These are phyloP conservation scores for Busseola fusca DNA, from an alignment of 2,888 invertebrate genomes.

Conservation along the genomic window DNA sequence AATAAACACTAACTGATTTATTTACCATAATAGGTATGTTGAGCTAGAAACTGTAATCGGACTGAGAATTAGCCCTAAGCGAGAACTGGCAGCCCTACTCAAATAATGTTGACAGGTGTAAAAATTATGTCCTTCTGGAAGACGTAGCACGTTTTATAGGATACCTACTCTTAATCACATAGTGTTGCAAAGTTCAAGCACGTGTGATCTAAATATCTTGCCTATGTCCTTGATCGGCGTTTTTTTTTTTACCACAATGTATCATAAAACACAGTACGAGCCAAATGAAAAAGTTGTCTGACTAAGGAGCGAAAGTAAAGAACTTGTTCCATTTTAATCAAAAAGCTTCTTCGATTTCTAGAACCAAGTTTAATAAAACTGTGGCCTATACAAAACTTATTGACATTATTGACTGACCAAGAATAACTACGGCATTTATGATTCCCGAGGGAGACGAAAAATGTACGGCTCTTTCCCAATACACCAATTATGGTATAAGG, in stretches of 20 bases:
- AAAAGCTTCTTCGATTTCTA: neutral
- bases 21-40: neutral
- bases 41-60: neutral
- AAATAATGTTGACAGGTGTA: neutral
- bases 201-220: constrained; percentile 10
- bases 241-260: neutral
- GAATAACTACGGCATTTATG: constrained; percentile 16
- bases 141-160: neutral
- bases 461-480: constrained; percentile 26
- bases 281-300: neutral
- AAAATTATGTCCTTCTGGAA: neutral
- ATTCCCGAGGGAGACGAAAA: constrained; percentile 23
- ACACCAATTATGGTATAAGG: constrained; percentile 24
- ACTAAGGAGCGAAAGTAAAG: neutral
- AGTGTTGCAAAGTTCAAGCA: constrained; percentile 1
- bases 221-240: neutral
- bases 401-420: constrained; percentile 15
- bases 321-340: neutral
- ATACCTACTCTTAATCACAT: neutral
- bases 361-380: neutral
- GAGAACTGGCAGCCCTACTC: neutral
- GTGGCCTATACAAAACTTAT: neutral
- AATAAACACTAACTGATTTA: too few species aligned
- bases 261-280: neutral
- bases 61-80: too few species aligned